These are phyloP conservation scores for Danionella cerebrum DNA, from an alignment of 2,113 vertebrate genomes.

Conservation along the genomic window DNA sequence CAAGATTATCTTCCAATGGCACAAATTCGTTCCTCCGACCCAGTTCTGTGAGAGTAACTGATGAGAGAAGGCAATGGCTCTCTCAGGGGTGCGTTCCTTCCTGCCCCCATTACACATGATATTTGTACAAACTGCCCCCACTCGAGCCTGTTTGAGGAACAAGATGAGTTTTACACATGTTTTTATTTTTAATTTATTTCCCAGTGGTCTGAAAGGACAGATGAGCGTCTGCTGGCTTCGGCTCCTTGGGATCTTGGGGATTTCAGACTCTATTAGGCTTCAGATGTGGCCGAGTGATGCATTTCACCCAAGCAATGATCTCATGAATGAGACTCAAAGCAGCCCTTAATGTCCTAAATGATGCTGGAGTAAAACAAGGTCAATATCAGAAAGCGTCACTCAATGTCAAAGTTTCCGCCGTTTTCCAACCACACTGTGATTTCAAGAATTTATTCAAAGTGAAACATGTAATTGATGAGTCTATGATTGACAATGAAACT, in stretches of 20 bases:
- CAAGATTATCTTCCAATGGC: conserved; percentile 53
- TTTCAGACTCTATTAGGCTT: not conserved
- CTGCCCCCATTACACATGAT: conserved; percentile 46
- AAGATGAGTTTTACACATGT: conserved; percentile 44
- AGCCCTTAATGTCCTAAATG: too few relatives aligned
- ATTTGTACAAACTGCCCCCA: conserved; percentile 64
- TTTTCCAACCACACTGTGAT: too few relatives aligned
- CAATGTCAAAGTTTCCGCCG: too few relatives aligned
- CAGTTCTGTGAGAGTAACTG: conserved; percentile 39
- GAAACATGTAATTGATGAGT: too few relatives aligned
- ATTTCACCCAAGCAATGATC: not conserved
- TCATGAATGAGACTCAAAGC: too few relatives aligned
- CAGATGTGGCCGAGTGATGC: not conserved
- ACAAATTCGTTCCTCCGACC: conserved; percentile 46
- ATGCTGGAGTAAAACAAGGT: too few relatives aligned
- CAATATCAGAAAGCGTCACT: too few relatives aligned
- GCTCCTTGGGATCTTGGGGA: not conserved
- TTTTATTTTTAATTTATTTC: too few relatives aligned
- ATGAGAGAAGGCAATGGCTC: conserved; percentile 47
- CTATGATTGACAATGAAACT: too few relatives aligned
- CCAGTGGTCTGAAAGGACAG: conserved; percentile 32
- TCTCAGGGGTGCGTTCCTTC: conserved; percentile 43
- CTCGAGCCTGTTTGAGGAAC: conserved; percentile 60
- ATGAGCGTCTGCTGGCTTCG: conserved; percentile 1
- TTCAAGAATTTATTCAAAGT: too few relatives aligned